Base-by-base conservation (phyloP, 2,113 vertebrate species). In the Alces alces region DNA sequence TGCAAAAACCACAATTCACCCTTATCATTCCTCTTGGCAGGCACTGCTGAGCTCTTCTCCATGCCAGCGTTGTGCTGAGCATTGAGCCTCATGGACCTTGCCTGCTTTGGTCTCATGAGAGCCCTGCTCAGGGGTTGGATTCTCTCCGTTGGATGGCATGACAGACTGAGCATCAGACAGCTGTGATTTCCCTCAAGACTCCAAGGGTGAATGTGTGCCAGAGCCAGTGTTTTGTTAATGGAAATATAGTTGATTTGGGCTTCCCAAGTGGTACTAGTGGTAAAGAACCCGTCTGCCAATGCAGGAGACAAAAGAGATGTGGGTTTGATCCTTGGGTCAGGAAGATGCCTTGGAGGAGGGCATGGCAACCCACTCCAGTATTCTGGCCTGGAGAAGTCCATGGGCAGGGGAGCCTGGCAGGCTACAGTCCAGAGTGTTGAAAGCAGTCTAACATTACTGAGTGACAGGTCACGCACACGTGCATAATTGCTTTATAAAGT, bases 11-110 rank as follows among this genome's bases (percentile, higher is more conserved):
- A 55, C 1, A 55, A 21, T 55, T 55, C 19, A 55, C 6, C 54
- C 54, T 55, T 12, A 16, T 55, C 54, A 21, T 55, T 17, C 54
- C 54, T 55, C 54, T 19, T 55, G 54, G 17, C 16, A 79, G 55
- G 36, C 70, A 4, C 36, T 12, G 19, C 28, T 4, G 27, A 43
- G 25, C 15, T 1, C 66, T 7, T 25, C 33, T 36, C 58, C 13
- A 11, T 50, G 47, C 47, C 47, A 60, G 83, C 15, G 12, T 15
- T 14, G 0, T 3, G 21, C 19, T 9, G 5, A 47, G 33, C 27
- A 0, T 19, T 9, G 54, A 64, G 36, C n/a, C 28, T 54, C 58
- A 1, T 7, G 33, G 21, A 0, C 36, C 12, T 25, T 11, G 15
- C 60, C 57, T 80, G 9, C 50, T 23, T 17, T 16, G 12, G 45